Conservation (phyloP, 2,113 vertebrate species). For the Caranx ignobilis region DNA sequence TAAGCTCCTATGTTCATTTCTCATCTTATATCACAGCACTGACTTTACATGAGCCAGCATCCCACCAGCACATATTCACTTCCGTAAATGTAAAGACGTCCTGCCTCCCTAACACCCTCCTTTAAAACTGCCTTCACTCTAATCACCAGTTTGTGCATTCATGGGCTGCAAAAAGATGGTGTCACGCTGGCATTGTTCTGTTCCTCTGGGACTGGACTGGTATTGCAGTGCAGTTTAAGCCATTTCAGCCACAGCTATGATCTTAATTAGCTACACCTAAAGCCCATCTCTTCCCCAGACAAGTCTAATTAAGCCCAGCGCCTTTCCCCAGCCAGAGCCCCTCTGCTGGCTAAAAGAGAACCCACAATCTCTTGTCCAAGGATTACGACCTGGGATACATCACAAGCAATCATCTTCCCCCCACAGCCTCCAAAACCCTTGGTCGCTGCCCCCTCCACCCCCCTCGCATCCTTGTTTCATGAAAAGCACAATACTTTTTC, state of each 20-base stretch:
- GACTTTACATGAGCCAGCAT: conserved; percentile 25
- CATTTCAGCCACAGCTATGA: conserved; percentile 85
- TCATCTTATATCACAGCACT: neutral
- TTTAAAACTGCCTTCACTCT: conserved; percentile 15
- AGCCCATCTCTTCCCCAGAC: conserved; percentile 82
- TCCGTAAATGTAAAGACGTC: conserved; percentile 43
- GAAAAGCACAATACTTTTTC: conserved; percentile 77
- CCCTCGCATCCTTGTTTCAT: conserved; percentile 63
- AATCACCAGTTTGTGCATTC: conserved; percentile 64
- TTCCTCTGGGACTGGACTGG: conserved; percentile 78
- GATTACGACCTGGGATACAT: conserved; percentile 87
- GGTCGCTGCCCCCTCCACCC: conserved; percentile 35
- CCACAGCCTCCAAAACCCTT: conserved; percentile 57
- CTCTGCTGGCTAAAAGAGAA: conserved; percentile 76
- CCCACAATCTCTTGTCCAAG: conserved; percentile 82
- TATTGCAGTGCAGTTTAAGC: conserved; percentile 83
- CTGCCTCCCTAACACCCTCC: conserved; percentile 2
- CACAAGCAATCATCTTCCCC: conserved; percentile 83
- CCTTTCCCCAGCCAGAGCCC: conserved; percentile 78
- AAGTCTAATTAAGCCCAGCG: conserved; percentile 85
- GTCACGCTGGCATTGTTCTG: conserved; percentile 62
- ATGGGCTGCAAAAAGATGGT: conserved; percentile 55
- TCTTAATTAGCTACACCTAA: conserved; percentile 88
- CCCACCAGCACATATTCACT: conserved; percentile 16
- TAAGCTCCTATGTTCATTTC: neutral